phyloP scores from a whole-genome alignment of 2,888 invertebrate genomes.

The Eucriotettix oculatus region DNA sequence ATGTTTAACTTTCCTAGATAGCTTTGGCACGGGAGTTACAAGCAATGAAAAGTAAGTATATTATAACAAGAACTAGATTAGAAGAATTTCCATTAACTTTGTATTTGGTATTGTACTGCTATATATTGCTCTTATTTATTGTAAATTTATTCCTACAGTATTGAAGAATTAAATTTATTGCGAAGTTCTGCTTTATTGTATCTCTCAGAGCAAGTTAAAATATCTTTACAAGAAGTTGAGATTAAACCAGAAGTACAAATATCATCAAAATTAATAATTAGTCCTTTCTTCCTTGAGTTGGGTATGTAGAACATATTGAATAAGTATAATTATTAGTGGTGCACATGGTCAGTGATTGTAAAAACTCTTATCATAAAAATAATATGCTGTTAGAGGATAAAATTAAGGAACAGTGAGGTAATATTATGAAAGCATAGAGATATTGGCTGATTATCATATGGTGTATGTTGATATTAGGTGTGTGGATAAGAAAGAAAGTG shows the following conservation, averaged over 20 bases:
- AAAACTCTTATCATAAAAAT: not conserved
- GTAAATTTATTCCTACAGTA: conserved; percentile 15
- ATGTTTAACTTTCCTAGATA: conserved; percentile 78
- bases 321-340: too few relatives aligned
- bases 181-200: conserved; percentile 35
- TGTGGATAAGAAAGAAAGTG: too few relatives aligned
- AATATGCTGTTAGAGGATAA: not conserved
- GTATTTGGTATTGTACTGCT: not conserved
- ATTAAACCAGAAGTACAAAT: too few relatives aligned
- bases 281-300: conserved; percentile 55
- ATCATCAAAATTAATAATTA: conserved; percentile 46
- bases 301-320: conserved; percentile 22
- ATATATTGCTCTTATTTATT: not conserved
- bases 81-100: not conserved
- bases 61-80: conserved; percentile 19
- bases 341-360: not conserved
- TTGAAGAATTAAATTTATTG: conserved; percentile 22
- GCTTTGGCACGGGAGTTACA: conserved; percentile 70
- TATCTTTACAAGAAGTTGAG: conserved; percentile 15
- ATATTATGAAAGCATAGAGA: too few relatives aligned
- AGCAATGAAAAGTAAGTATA: conserved; percentile 44
- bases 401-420: not conserved
- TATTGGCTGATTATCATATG: too few relatives aligned
- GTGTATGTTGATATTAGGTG: too few relatives aligned
- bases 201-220: conserved; percentile 35